These are phyloP conservation scores for Eupithecia exiguata DNA, from an alignment of 2,888 invertebrate genomes.

Conservation along the genomic window DNA sequence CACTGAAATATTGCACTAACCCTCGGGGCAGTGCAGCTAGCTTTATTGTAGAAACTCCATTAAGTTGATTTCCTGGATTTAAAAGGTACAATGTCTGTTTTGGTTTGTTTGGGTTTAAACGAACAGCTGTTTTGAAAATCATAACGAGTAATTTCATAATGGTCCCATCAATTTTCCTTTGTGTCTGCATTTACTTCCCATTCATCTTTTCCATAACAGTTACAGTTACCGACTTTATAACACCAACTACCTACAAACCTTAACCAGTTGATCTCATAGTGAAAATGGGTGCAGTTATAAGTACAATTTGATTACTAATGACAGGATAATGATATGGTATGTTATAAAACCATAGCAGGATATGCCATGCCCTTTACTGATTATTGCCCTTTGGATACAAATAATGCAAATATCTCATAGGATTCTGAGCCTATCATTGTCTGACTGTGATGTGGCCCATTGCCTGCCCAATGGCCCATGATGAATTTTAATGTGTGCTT, in stretches of 20 bases:
- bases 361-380: conserved; percentile 27
- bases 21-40: too few relatives aligned
- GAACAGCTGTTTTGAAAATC: neutral
- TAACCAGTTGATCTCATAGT: too few relatives aligned
- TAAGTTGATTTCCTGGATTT: neutral
- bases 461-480: conserved; percentile 40
- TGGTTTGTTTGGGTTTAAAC: neutral
- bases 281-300: neutral
- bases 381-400: conserved; percentile 15
- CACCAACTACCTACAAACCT: neutral
- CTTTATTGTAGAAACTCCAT: neutral
- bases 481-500: conserved; percentile 40
- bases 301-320: neutral
- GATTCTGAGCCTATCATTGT: conserved; percentile 41
- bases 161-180: neutral
- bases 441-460: conserved; percentile 35
- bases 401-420: conserved; percentile 39
- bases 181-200: neutral
- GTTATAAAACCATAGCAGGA: conserved; percentile 21
- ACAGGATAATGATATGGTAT: neutral
- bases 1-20: neutral
- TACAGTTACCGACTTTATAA: neutral
- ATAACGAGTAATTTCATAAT: neutral
- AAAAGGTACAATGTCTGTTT: neutral
- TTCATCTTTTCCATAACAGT: neutral